Percentiles rank a stretch among this genome's conserved stretches.
Evolutionary conservation across 1,140 invertebrate genomes (phyloP).

Genomic region (Macrobrachium rosenbergii): DNA sequence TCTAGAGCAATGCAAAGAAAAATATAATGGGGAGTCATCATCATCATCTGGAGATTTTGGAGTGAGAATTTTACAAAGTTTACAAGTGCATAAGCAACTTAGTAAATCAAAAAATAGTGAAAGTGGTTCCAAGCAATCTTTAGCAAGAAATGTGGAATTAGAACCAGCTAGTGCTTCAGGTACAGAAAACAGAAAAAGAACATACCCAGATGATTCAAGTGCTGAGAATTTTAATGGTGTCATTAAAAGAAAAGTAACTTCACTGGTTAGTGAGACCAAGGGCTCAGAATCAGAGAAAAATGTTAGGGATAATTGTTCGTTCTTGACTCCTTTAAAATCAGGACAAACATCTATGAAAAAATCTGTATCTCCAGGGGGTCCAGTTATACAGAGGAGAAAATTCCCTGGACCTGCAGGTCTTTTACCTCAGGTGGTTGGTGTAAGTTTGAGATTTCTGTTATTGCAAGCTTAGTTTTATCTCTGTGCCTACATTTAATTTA

Average conservation of each 20-base stretch:
- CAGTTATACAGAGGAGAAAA: conserved; percentile 34
- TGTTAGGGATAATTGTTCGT: too few relatives aligned
- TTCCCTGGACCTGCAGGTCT: conserved; percentile 37
- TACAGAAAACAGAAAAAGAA: conserved; percentile 3
- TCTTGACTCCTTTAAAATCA: conserved; percentile 3
- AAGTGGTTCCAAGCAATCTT: too few relatives aligned
- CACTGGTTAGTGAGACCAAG: too few relatives aligned
- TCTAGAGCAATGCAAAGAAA: neutral
- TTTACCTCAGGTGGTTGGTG: conserved; percentile 19
- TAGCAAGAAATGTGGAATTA: too few relatives aligned
- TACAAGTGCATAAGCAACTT: neutral
- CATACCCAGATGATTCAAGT: neutral
- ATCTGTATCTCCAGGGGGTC: conserved; percentile 11
- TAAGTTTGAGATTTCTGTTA: too few relatives aligned
- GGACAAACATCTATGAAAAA: neutral
- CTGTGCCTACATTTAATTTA: too few relatives aligned
- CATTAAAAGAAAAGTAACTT: neutral
- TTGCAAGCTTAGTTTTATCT: too few relatives aligned
- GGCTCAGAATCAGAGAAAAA: too few relatives aligned
- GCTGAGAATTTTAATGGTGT: too few relatives aligned
- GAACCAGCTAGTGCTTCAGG: too few relatives aligned
- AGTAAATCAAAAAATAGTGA: too few relatives aligned
- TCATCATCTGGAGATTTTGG: neutral
- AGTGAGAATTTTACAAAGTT: conserved; percentile 32
- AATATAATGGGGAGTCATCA: neutral